These are phyloP conservation scores for Aplidium turbinatum DNA, from an alignment of 23 tunicate species.

Conservation along the genomic window DNA sequence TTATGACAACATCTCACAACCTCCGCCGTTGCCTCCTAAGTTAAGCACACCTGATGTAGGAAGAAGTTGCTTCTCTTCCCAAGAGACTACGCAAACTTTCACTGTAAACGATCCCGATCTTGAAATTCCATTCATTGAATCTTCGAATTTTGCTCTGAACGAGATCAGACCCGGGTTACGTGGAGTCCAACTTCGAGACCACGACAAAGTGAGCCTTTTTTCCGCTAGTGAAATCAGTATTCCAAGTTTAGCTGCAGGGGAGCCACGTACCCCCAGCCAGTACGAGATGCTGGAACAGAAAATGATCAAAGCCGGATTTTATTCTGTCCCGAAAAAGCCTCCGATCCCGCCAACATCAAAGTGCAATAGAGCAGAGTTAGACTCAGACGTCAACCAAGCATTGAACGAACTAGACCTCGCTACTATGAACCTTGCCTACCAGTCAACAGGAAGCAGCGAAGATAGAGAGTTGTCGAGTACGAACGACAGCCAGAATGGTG, in stretches of 20 bases:
- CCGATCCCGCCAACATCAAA: conserved; percentile 51
- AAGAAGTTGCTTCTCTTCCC: too few species aligned
- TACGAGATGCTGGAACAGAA: conserved; percentile 45
- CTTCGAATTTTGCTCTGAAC: too few species aligned
- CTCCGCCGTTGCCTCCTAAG: conserved; percentile 2
- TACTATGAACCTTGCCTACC: neutral
- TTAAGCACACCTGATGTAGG: neutral
- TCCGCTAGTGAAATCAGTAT: conserved; percentile 53
- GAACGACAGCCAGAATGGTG: neutral
- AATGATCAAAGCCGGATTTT: conserved; percentile 77
- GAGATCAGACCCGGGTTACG: too few species aligned
- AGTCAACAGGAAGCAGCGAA: neutral
- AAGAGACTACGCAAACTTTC: too few species aligned
- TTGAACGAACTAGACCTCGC: conserved; percentile 58
- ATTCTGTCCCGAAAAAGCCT: conserved; percentile 80
- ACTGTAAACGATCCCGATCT: too few species aligned
- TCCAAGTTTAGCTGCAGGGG: conserved; percentile 39
- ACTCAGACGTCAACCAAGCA: conserved; percentile 68
- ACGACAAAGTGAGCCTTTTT: too few species aligned
- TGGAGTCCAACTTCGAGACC: too few species aligned
- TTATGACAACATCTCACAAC: too few species aligned
- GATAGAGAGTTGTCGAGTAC: neutral
- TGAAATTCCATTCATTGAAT: too few species aligned
- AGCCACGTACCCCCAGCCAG: conserved; percentile 46
- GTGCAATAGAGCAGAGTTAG: neutral